Conservation (phyloP, 1,140 invertebrate species). For the Spodoptera litura region DNA sequence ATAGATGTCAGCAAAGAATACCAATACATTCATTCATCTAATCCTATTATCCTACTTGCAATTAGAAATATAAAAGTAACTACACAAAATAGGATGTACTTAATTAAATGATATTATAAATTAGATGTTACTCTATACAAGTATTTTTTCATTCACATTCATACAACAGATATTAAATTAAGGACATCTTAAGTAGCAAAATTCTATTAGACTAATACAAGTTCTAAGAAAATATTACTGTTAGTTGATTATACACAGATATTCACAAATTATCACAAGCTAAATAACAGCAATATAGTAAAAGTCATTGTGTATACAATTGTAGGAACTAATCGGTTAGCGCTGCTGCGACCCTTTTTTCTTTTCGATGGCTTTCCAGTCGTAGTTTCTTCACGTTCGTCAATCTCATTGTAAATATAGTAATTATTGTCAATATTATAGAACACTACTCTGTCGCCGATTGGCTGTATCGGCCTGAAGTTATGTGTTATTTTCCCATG, state of each 20-base stretch:
- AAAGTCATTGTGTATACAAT: conserved; percentile 14
- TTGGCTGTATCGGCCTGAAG: conserved; percentile 91
- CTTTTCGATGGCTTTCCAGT: conserved; percentile 51
- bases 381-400: conserved; percentile 64
- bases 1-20: neutral
- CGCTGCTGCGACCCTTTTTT: conserved; percentile 58
- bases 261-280: conserved; percentile 30
- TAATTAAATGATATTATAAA: conserved; percentile 19
- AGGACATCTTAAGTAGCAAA: conserved; percentile 20
- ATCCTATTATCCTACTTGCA: neutral
- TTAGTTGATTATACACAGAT: conserved; percentile 14
- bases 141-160: neutral
- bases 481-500: conserved; percentile 91
- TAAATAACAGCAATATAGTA: conserved; percentile 6
- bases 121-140: neutral
- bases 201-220: conserved; percentile 10
- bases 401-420: conserved; percentile 79
- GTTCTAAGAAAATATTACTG: neutral
- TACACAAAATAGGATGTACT: neutral
- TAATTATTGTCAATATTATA: conserved; percentile 85
- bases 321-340: conserved; percentile 14
- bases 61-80: neutral
- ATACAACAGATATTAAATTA: conserved; percentile 16
- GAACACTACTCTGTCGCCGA: conserved; percentile 88
- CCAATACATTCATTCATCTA: neutral